Evolutionary conservation across 2,888 invertebrate genomes (phyloP).

Genomic region (Lypha dubia): DNA sequence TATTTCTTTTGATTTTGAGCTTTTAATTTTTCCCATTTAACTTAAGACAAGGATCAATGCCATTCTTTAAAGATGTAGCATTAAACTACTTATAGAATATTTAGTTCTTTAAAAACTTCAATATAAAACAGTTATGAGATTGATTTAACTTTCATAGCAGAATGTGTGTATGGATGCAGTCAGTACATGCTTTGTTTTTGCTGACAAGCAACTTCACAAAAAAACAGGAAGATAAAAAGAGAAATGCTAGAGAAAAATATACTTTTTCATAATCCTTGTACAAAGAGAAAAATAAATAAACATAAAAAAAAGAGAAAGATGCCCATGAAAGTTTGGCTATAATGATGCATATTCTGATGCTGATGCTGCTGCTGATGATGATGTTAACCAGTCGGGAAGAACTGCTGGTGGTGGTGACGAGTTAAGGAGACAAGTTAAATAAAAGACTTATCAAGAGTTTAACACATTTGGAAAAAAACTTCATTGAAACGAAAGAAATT

Average conservation of each 20-base stretch:
- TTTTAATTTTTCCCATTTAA: not conserved
- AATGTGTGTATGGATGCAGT: conserved; percentile 40
- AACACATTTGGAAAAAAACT: conserved; percentile 18
- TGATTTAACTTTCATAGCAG: conserved; percentile 56
- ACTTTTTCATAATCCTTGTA: conserved; percentile 29
- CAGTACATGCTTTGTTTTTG: conserved; percentile 55
- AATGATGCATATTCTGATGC: not conserved
- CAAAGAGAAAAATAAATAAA: no score
- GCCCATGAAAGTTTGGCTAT: conserved; percentile 18
- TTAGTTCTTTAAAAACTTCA: not conserved
- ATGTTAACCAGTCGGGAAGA: conserved; percentile 30
- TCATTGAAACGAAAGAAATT: not conserved
- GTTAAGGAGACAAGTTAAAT: conserved; percentile 62
- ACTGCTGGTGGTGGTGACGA: conserved; percentile 48
- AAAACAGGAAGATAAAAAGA: conserved; percentile 8
- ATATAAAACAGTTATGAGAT: conserved; percentile 43
- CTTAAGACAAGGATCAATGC: not conserved
- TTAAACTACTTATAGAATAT: conserved; percentile 2
- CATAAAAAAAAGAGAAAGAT: no score
- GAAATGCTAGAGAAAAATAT: conserved; percentile 15
- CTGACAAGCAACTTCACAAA: conserved; percentile 44
- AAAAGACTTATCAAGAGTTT: conserved; percentile 56
- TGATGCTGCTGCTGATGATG: conserved; percentile 7
- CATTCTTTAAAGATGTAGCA: not conserved
- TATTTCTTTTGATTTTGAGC: no score